phyloP scores from a whole-genome alignment of 1,140 invertebrate genomes.

The Drosophila kurseongensis region DNA sequence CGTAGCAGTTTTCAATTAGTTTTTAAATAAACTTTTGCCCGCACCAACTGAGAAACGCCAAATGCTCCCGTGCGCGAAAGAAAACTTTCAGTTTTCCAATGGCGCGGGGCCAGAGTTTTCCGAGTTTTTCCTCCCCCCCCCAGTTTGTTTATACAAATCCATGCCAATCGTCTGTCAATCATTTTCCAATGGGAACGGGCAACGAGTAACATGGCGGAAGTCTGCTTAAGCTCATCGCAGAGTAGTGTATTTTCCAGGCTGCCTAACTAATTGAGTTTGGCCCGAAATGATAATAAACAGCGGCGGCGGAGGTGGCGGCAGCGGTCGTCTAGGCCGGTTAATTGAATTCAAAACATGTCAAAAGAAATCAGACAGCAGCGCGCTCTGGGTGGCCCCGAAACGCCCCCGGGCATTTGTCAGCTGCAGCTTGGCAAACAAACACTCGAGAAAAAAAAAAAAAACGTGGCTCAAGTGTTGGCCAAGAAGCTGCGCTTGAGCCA shows the following conservation, averaged over 20 bases:
- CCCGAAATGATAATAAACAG: conserved; percentile 76
- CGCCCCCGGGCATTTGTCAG: conserved; percentile 34
- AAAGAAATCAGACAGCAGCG: conserved; percentile 65
- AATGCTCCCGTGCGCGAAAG: conserved; percentile 28
- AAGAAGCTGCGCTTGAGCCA: conserved; percentile 69
- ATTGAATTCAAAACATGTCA: conserved; percentile 82
- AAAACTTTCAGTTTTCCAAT: conserved; percentile 73
- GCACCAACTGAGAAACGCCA: conserved; percentile 40
- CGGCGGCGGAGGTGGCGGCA: conserved; percentile 26
- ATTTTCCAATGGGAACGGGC: conserved; percentile 68
- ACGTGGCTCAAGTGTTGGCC: conserved; percentile 55
- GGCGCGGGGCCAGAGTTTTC: conserved; percentile 27
- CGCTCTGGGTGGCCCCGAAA: conserved; percentile 62
- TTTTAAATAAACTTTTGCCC: conserved; percentile 76
- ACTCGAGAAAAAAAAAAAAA: conserved; percentile 39
- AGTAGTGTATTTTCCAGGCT: conserved; percentile 23
- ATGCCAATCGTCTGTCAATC: conserved; percentile 84
- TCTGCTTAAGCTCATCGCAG: conserved; percentile 76
- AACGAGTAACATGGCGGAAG: conserved; percentile 68
- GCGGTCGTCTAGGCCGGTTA: conserved; percentile 50
- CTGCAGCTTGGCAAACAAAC: conserved; percentile 58
- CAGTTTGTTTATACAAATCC: conserved; percentile 79
- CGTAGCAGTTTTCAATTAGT: conserved; percentile 79
- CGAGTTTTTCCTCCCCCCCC: conserved; percentile 38
- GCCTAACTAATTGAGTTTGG: conserved; percentile 76